Evolutionary conservation across 2,888 invertebrate species (phyloP), one percentile per base, ranked within the genome.

Genomic region (Temnothorax ravouxi): DNA sequence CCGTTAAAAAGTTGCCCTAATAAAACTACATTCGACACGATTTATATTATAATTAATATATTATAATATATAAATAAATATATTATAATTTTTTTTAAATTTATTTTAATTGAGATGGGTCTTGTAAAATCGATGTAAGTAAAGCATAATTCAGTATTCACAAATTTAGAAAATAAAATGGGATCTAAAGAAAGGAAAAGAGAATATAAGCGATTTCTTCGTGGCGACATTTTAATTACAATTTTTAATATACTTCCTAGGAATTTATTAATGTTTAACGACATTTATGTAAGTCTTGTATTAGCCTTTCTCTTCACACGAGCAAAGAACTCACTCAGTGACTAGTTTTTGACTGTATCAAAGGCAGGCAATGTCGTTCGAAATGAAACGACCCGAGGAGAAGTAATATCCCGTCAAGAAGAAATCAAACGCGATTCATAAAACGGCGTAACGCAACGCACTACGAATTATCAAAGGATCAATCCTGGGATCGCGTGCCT

Each of bases 351-450:
- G 44, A 67, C 41, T n/a, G 25, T 47, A 47, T 38, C 5, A 54
- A 44, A 77, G 25, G 2, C 41, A 54, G 6, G 2, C 56, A 29
- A 67, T n/a, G 3, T 54, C 29, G 15, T 56, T 67, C n/a, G 13
- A 64, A 52, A 52, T 25, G 41, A 67, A 9, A 64, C 0, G 38
- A 61, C 9, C 5, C 5, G 13, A 25, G 3, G 54, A 61, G 9
- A 80, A 13, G 15, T 72, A 61, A 44, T 54, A 47, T 80, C 2
- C 21, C 44, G 15, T 52, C 25, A 13, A 50, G 66, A 77, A 80
- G 38, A 80, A 72, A 21, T 80, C 47, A 44, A 61, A 72, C 13
- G 47, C 18, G 50, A 56, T 56, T 69, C 54, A 61, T 80, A 72
- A 80, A 59, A 69, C 15, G 54, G 54, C 9, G 25, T 71, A 67